Percentiles rank a stretch among this genome's conserved stretches.
phyloP scores from a whole-genome alignment of 2,113 vertebrate species.

The Ovis canadensis region DNA sequence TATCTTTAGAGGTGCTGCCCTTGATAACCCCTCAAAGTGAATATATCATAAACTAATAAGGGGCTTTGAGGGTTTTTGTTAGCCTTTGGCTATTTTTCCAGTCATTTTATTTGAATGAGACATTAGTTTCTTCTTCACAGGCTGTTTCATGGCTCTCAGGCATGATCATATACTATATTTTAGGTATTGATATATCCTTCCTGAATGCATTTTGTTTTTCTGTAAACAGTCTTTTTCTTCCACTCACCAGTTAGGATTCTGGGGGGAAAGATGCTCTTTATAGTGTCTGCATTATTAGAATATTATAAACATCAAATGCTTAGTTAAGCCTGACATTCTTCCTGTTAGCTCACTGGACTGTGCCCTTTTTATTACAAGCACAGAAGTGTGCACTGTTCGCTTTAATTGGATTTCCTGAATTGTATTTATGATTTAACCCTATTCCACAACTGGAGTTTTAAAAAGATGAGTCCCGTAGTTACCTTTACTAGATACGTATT shows the following conservation, averaged over 20 bases:
- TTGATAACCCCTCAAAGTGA: not conserved
- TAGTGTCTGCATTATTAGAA: not conserved
- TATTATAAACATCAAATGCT: not conserved
- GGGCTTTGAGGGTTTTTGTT: too few relatives aligned
- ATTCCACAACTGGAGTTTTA: not conserved
- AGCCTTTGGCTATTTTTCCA: not conserved
- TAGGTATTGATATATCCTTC: not conserved
- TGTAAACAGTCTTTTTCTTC: not conserved
- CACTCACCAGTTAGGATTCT: not conserved
- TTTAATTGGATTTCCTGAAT: not conserved
- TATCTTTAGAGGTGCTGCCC: not conserved
- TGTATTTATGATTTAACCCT: not conserved
- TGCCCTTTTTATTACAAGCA: not conserved
- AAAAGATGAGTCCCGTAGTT: not conserved
- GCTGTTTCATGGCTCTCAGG: not conserved
- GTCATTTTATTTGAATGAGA: not conserved
- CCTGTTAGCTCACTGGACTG: not conserved
- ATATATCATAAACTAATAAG: not conserved
- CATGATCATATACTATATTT: not conserved
- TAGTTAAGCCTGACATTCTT: slow-evolving; percentile 7
- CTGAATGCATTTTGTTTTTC: not conserved
- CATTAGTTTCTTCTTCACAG: not conserved
- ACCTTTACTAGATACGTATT: not conserved
- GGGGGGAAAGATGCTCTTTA: not conserved
- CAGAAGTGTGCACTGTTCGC: not conserved